Evolutionary conservation across 2,888 invertebrate genomes (phyloP).

Genomic region (Acrobeloides nanus): DNA sequence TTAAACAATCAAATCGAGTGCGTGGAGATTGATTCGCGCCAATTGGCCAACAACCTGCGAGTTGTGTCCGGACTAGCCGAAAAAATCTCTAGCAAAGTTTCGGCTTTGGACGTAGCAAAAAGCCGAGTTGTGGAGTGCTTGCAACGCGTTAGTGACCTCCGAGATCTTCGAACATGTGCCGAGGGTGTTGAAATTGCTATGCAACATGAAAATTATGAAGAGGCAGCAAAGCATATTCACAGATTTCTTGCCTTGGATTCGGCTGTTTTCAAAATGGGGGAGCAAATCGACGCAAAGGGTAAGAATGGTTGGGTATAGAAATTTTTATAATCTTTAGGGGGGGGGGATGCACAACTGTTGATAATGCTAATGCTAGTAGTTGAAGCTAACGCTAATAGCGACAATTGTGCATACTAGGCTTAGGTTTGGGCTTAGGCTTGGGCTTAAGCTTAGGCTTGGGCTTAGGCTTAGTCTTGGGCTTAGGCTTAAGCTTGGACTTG

Average conservation of each 20-base stretch:
- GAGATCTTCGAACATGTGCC: slow-evolving; percentile 64
- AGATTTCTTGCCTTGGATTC: slow-evolving; percentile 58
- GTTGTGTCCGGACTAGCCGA: slow-evolving; percentile 42
- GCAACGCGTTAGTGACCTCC: slow-evolving; percentile 69
- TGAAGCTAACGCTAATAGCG: too few species aligned
- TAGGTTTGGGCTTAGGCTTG: too few species aligned
- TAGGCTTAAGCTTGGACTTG: too few species aligned
- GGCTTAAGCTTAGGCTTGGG: too few species aligned
- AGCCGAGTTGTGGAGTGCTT: slow-evolving; percentile 87
- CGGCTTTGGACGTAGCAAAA: slow-evolving; percentile 83
- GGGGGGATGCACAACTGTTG: too few species aligned
- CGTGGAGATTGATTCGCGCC: slow-evolving; percentile 70
- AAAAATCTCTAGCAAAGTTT: slow-evolving; percentile 67
- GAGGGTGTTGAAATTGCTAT: slow-evolving; percentile 93
- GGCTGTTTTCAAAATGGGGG: slow-evolving; percentile 48
- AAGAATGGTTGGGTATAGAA: too few species aligned
- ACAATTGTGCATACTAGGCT: too few species aligned
- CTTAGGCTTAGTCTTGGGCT: too few species aligned
- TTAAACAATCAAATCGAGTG: slow-evolving; percentile 22
- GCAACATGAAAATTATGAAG: slow-evolving; percentile 87
- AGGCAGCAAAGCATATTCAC: slow-evolving; percentile 88
- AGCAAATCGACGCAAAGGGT: slow-evolving; percentile 26
- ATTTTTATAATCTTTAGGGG: too few species aligned
- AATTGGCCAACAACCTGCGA: slow-evolving; percentile 72
- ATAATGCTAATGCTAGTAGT: too few species aligned